phyloP scores from a whole-genome alignment of 1,140 invertebrate species.

The Bombus vancouverensis region DNA sequence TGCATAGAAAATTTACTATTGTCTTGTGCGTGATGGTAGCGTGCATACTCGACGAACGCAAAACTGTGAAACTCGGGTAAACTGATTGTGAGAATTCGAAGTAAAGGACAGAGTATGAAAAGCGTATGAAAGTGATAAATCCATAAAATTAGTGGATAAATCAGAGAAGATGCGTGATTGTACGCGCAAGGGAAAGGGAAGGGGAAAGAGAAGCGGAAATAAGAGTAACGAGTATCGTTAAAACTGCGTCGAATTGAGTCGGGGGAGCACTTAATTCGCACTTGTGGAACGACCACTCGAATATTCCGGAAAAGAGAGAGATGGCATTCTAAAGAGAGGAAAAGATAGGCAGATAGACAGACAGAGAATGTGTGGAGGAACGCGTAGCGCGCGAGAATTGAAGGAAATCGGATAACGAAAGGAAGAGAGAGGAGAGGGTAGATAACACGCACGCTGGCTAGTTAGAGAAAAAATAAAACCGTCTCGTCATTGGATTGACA shows the following conservation, averaged over 20 bases:
- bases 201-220: slow-evolving; percentile 3
- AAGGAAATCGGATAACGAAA: slow-evolving; percentile 9
- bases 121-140: neutral
- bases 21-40: too few species aligned
- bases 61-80: too few species aligned
- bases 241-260: slow-evolving; percentile 3
- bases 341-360: neutral
- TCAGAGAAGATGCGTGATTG: neutral
- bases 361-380: neutral
- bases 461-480: slow-evolving; percentile 36
- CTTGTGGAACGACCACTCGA: slow-evolving; percentile 30
- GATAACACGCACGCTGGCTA: neutral
- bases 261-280: slow-evolving; percentile 31
- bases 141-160: neutral
- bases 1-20: neutral
- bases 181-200: neutral
- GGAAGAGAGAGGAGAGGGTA: slow-evolving; percentile 10
- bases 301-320: slow-evolving; percentile 41
- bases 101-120: neutral
- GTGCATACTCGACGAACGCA: neutral
- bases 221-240: slow-evolving; percentile 2
- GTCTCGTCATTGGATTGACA: slow-evolving; percentile 52
- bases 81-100: too few species aligned
- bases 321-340: neutral
- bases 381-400: slow-evolving; percentile 12